Evolutionary conservation across 2,888 invertebrate species (phyloP), one percentile per base, ranked within the genome.

Genomic region (Ormyrus thymus): DNA sequence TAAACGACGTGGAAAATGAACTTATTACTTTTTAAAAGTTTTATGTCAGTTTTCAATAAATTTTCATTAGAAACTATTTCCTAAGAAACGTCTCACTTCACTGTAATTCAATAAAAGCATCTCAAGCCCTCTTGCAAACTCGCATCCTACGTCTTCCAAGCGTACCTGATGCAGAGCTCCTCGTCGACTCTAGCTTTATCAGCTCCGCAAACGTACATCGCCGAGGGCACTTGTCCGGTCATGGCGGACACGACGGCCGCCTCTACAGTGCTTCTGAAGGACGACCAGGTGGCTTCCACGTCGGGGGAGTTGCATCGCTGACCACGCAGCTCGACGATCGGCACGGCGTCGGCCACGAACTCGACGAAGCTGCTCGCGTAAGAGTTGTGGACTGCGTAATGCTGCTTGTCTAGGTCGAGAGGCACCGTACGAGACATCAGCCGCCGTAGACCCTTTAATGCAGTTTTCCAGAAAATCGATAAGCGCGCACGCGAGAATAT

Each of bases 101-200:
- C 29, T 29, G 29, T 29, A 29, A 29, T 29, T 2, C 29, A 29
- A 29, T 29, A 29, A 29, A 29, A 29, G 29, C 29, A 29, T 1
- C 29, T 29, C 1, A 29, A 29, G 3, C 29, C 1, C 29, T 29
- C 29, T 29, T 29, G 29, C 29, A 29, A 29, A 29, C 29, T 29
- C 29, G 29, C 29, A 2, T 29, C 29, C 29, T 2, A 29, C 29
- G 29, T 29, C 29, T 29, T 46, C 46, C 3, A 8, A 29, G 11
- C n/a, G 6, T 43, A 85, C 85, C 85, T 84, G 56, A 83, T 76
- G 78, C 85, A 86, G 13, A 85, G 79, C 53, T 85, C 84, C 45
- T 83, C 83, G 59, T 79, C 79, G 15, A 81, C 29, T 29, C 29
- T 29, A 29, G 29, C 13, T 13, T 61, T 15, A 45, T 65, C 81